Evolutionary conservation across 2,888 invertebrate species (phyloP).

Genomic region (Phengaris arion): DNA sequence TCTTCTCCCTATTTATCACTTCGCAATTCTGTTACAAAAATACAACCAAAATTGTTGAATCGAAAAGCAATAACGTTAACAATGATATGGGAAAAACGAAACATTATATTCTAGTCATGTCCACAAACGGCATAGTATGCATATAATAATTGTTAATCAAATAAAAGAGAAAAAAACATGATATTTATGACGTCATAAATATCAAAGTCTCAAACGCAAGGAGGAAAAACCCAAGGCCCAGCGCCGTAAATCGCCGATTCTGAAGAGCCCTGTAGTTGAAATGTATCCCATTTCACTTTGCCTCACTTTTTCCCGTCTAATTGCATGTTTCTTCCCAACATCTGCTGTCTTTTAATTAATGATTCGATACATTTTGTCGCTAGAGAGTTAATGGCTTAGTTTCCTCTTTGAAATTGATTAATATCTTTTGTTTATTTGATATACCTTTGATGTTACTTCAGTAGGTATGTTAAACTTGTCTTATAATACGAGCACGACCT

Average conservation of each 20-base stretch:
- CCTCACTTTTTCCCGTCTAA: slow-evolving; percentile 45
- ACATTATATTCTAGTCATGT: not conserved
- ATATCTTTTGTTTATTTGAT: slow-evolving; percentile 6
- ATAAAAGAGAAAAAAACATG: slow-evolving; percentile 16
- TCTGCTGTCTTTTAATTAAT: slow-evolving; percentile 71
- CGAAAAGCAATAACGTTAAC: not conserved
- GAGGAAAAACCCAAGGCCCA: slow-evolving; percentile 11
- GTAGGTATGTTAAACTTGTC: no score
- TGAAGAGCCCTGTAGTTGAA: slow-evolving; percentile 24
- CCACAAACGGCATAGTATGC: not conserved
- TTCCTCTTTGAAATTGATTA: slow-evolving; percentile 1
- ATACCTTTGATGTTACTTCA: not conserved
- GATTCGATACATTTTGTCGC: slow-evolving; percentile 36
- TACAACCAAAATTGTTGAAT: not conserved
- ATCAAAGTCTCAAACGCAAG: slow-evolving; percentile 24
- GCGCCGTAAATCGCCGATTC: slow-evolving; percentile 20
- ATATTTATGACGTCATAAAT: slow-evolving; percentile 19
- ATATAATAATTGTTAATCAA: slow-evolving; percentile 24
- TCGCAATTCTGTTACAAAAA: not conserved
- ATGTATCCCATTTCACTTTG: slow-evolving; percentile 29
- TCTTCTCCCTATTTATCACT: not conserved
- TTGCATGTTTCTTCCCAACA: slow-evolving; percentile 63
- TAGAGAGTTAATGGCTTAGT: not conserved
- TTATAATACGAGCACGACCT: no score
- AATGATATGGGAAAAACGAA: not conserved